phyloP scores from a whole-genome alignment of 2,888 invertebrate genomes.

The Epirrita christyi region DNA sequence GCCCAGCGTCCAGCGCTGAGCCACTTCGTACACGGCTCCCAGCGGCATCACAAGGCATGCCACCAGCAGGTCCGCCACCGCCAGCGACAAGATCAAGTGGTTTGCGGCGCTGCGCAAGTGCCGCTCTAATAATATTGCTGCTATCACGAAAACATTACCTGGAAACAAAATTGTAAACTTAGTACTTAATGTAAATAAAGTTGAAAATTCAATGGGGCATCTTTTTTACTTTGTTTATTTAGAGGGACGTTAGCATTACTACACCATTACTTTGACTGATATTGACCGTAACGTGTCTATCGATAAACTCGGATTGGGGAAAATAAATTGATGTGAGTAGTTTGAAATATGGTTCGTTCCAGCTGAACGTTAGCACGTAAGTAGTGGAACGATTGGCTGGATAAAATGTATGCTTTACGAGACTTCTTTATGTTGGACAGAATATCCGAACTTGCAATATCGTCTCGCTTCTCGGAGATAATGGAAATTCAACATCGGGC shows the following conservation, averaged over 20 bases:
- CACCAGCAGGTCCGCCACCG: constrained; percentile 96
- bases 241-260: constrained; percentile 27
- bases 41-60: constrained; percentile 92
- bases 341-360: constrained; percentile 26
- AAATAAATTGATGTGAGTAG: constrained; percentile 27
- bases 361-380: constrained; percentile 19
- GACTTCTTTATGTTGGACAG: constrained; percentile 22
- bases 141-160: constrained; percentile 98
- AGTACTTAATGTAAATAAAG: not conserved
- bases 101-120: constrained; percentile 95
- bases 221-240: too few species aligned
- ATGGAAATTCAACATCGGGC: constrained; percentile 17
- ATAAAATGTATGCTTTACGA: constrained; percentile 27
- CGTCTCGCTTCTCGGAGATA: constrained; percentile 22
- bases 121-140: constrained; percentile 94
- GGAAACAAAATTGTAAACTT: constrained; percentile 47
- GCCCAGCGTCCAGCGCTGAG: constrained; percentile 93
- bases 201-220: too few species aligned
- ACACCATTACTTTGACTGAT: constrained; percentile 33
- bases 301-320: constrained; percentile 27
- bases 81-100: constrained; percentile 95
- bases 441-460: constrained; percentile 24
- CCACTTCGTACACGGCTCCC: constrained; percentile 91
- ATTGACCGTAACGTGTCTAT: constrained; percentile 29
- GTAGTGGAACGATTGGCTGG: constrained; percentile 22